phyloP scores from a whole-genome alignment of 1,140 invertebrate species.

The Brevipalpus yothersi region DNA sequence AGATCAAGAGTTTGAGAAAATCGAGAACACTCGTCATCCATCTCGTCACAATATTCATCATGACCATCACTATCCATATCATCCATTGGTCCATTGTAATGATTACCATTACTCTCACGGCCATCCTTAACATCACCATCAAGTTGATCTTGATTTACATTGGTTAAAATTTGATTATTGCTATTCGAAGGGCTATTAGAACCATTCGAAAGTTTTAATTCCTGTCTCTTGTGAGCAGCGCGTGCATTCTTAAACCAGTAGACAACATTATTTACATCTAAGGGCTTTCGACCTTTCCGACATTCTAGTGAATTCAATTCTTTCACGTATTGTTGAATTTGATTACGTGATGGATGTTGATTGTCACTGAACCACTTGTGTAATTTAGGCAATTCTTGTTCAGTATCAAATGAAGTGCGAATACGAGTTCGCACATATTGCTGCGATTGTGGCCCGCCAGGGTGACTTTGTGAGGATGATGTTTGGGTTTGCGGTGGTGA shows the following conservation, averaged over 20 bases:
- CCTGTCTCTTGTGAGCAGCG: slow-evolving; percentile 60
- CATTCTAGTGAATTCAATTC: slow-evolving; percentile 78
- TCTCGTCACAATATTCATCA: slow-evolving; percentile 10
- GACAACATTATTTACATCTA: slow-evolving; percentile 90
- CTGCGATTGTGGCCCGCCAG: background rate
- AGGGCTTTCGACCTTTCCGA: slow-evolving; percentile 60
- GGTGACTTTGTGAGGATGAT: too few species aligned
- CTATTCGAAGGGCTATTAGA: background rate
- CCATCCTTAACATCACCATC: background rate
- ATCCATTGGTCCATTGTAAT: background rate
- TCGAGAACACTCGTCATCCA: slow-evolving; percentile 9
- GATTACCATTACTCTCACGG: background rate
- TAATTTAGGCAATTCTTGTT: slow-evolving; percentile 73
- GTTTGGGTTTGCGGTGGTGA: too few species aligned
- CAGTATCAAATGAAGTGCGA: slow-evolving; percentile 64
- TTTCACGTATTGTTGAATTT: slow-evolving; percentile 81
- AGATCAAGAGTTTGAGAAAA: slow-evolving; percentile 13
- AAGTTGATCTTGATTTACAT: background rate
- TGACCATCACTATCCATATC: slow-evolving; percentile 1
- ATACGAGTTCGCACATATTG: slow-evolving; percentile 36
- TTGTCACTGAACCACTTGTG: slow-evolving; percentile 86
- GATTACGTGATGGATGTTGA: slow-evolving; percentile 45
- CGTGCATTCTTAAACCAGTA: slow-evolving; percentile 98
- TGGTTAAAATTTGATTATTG: background rate
- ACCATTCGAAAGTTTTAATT: slow-evolving; percentile 11